Percentiles rank a stretch among this genome's conserved stretches.
Evolutionary conservation across 1,140 invertebrate genomes (phyloP).

Genomic region (Whitmania pigra): DNA sequence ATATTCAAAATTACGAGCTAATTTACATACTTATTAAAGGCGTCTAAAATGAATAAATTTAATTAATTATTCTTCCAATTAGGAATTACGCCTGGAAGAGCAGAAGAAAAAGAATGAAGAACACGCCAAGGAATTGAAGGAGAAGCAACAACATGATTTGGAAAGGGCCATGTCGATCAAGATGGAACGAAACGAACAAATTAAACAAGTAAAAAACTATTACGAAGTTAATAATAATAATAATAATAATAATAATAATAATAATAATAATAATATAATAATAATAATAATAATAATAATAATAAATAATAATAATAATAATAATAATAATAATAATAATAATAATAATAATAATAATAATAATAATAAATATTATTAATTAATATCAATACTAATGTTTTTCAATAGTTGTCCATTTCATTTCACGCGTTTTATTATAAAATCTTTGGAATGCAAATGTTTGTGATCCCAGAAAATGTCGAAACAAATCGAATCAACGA

Average conservation of each 20-base stretch:
- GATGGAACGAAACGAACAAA: constrained; percentile 1
- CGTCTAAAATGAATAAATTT: not conserved
- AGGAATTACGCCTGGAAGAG: not conserved
- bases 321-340: not conserved
- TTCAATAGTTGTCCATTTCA: not conserved
- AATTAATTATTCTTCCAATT: not conserved
- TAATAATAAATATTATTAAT: not conserved
- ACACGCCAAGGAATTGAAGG: constrained; percentile 2
- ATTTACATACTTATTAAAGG: no score
- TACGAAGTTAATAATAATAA: not conserved
- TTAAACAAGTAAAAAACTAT: not conserved
- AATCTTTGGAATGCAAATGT: no score
- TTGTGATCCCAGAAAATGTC: not conserved
- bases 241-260: not conserved
- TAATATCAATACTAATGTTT: not conserved
- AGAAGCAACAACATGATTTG: not conserved
- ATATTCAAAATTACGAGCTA: not conserved
- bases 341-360: constrained; percentile 3
- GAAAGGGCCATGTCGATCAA: not conserved
- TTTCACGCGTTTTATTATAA: not conserved
- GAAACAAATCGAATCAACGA: not conserved
- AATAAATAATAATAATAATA: not conserved
- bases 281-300: not conserved
- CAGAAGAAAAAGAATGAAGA: not conserved
- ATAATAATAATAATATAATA: not conserved